A percentile compares a stretch with the other conserved stretches of the same genome.
phyloP scores from a whole-genome alignment of 1,140 invertebrate genomes.

The Orius laevigatus region DNA sequence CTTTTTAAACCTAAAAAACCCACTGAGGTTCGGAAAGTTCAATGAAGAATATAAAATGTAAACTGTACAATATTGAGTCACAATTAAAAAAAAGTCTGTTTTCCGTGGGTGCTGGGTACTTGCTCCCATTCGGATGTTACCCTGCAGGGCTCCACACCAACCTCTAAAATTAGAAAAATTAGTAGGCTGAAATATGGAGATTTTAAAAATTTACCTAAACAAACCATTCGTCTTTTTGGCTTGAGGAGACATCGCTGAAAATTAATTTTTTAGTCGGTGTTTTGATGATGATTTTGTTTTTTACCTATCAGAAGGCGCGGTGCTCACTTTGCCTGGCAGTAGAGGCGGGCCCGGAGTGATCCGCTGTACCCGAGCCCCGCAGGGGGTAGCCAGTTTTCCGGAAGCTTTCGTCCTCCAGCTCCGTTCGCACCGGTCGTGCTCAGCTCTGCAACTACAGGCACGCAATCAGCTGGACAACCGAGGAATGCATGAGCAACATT shows the following conservation, averaged over 20 bases:
- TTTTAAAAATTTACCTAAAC: constrained; percentile 34
- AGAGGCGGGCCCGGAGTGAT: constrained; percentile 46
- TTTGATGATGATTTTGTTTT: too few relatives aligned
- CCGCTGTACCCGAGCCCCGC: constrained; percentile 62
- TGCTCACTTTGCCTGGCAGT: constrained; percentile 55
- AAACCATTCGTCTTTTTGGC: constrained; percentile 46
- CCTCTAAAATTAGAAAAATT: constrained; percentile 26
- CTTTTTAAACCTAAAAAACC: too few relatives aligned
- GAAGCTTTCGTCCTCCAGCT: constrained; percentile 35
- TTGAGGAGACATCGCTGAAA: constrained; percentile 40
- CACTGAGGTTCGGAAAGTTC: too few relatives aligned
- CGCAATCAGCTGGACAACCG: constrained; percentile 9
- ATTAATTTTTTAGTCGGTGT: too few relatives aligned
- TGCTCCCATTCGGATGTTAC: constrained; percentile 30
- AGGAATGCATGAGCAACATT: too few relatives aligned
- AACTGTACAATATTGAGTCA: too few relatives aligned
- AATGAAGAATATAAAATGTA: too few relatives aligned
- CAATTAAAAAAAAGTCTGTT: too few relatives aligned
- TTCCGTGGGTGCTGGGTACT: constrained; percentile 20
- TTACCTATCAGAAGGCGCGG: constrained; percentile 38
- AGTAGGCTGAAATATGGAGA: background rate
- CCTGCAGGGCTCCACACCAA: constrained; percentile 36
- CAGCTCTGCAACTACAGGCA: constrained; percentile 15
- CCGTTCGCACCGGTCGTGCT: constrained; percentile 42
- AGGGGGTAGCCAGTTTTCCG: constrained; percentile 89